These are phyloP conservation scores for Amphipoea oculea DNA, from an alignment of 2,888 invertebrate genomes.

Conservation along the genomic window DNA sequence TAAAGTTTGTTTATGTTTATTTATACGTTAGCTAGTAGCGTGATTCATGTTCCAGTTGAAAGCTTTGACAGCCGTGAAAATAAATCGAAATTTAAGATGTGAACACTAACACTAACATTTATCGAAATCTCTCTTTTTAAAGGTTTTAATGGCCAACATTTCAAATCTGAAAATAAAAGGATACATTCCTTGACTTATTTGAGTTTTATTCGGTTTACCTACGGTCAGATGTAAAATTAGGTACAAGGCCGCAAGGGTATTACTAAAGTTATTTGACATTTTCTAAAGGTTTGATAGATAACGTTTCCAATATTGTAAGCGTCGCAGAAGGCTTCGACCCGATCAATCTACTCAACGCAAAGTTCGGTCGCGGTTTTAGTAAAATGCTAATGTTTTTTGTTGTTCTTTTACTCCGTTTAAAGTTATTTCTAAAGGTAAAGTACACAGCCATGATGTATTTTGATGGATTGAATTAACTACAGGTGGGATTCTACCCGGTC, in stretches of 20 bases:
- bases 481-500: neutral
- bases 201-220: neutral
- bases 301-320: conserved; percentile 32
- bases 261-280: conserved; percentile 3
- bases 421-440: conserved; percentile 27
- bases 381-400: conserved; percentile 23
- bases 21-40: neutral
- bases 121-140: neutral
- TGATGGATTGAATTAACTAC: conserved; percentile 16
- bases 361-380: conserved; percentile 12
- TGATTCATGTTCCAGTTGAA: conserved; percentile 35
- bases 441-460: conserved; percentile 35
- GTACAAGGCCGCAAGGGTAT: neutral
- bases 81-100: neutral
- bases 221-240: neutral
- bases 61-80: conserved; percentile 13
- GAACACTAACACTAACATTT: neutral
- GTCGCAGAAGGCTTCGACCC: conserved; percentile 4
- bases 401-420: conserved; percentile 15
- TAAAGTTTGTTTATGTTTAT: conserved; percentile 18
- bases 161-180: neutral
- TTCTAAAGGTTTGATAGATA: conserved; percentile 36
- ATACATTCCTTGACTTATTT: neutral
- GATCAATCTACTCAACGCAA: conserved; percentile 32
- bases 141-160: neutral